Base-by-base conservation (phyloP, 2,113 vertebrate species). In the Cynocephalus volans region DNA sequence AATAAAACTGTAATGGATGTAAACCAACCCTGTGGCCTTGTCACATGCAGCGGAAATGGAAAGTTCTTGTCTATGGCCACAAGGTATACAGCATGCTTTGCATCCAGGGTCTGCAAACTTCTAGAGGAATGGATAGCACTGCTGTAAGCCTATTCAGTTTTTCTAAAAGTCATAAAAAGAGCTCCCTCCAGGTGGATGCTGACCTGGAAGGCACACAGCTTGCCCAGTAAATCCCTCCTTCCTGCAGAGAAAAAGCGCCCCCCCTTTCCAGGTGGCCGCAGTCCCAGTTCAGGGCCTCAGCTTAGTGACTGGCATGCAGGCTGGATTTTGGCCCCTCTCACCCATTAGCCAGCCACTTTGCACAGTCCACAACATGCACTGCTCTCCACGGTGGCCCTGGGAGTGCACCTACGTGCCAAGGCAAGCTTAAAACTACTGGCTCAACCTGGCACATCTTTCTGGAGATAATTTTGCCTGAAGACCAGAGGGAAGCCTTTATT, bases 401-500 rank as follows among this genome's bases (percentile, higher is more conserved):
- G 15, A 79, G 48, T 3, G 19, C 26, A 54, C 28, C 50, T 13
- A 12, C 8, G 48, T 73, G 33, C 12, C 6, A 10, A 3, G 8
- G 41, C 4, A 3, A 8, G 73, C n/a, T 62, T 60, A 28, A n/a
- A 41, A 83, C 48, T 7, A 7, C 0, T 50, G 62, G 85, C 21
- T 80, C 1, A 2, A 60, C 52, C 31, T 67, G 21, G 41, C 5
- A 1, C 33, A 36, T 62, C 88, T 80, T 84, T 83, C 88, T 45
- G 50, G 87, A 67, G 60, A 50, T 17, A 10, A 11, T 50, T 83
- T 90, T 72, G 52, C 90, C 94, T 77, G 60, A 81, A 85, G 87
- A 81, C n/a, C 28, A 18, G 72, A 77, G 50, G 45, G 69, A 88
- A 65, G 73, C 24, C 58, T 91, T 95, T 56, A 58, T 72, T 76